Evolutionary conservation across 2,888 invertebrate genomes (phyloP), one percentile per base, ranked within the genome.

Genomic region (Mesorhabditis belari): DNA sequence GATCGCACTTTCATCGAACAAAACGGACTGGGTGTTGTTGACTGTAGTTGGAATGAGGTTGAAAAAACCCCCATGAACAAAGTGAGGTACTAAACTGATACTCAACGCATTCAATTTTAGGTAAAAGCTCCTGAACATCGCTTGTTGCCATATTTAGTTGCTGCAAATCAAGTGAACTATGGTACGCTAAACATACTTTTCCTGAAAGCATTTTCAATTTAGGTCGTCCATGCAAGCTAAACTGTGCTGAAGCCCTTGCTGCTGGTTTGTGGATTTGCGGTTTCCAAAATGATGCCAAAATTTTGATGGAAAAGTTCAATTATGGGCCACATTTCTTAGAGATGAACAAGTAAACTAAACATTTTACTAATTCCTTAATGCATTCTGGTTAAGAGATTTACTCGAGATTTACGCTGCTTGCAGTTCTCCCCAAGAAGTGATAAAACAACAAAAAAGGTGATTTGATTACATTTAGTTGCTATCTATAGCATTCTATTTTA

Each of bases 91-190:
- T n/a, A n/a, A n/a, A n/a, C n/a, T n/a, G n/a, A n/a, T n/a, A n/a
- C n/a, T n/a, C n/a, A n/a, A n/a, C n/a, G n/a, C n/a, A n/a, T n/a
- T n/a, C n/a, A n/a, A n/a, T n/a, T n/a, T n/a, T n/a, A n/a, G n/a
- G 69, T 71, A 17, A 63, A 71, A 66, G 77, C 77, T 9, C 69
- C 73, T 2, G 79, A 80, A 51, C 79, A 79, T 55, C 72, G 79
- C 53, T 84, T 98, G 25, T 83, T 98, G 62, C 98, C 98, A 0
- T 98, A 92, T 84, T 83, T 99, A 49, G 90, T 98, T 58, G 96
- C 98, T 28, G 92, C 94, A 0, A 99, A 98, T 84, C 95, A 96
- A 0, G 90, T 96, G 26, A 99, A 99, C 82, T 99, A 96, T 84
- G n/a, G n/a, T n/a, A n/a, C n/a, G n/a, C n/a, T n/a, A n/a, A n/a